Evolutionary conservation across 2,888 invertebrate genomes (phyloP), one percentile per base, ranked within the genome.

Genomic region (Caenorhabditis auriculariae): DNA sequence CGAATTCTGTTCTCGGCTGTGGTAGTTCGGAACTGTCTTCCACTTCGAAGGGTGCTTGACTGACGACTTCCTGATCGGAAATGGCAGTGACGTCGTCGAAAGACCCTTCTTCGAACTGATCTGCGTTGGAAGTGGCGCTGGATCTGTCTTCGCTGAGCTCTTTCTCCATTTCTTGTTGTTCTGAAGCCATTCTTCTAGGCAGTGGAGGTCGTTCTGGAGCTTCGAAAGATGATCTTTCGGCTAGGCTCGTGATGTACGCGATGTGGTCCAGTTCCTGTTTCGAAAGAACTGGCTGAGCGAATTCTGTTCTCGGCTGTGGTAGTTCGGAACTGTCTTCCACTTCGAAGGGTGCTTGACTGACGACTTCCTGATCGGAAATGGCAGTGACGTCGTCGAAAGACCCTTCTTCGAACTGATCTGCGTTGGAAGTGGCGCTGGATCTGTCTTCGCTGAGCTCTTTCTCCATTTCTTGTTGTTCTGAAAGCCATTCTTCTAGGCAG

Each of bases 61-160:
- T 9, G 23, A 42, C 48, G 23, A n/a, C 48, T 42, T 39, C 48
- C n/a, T n/a, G n/a, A n/a, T n/a, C n/a, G n/a, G n/a, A n/a, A n/a
- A n/a, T n/a, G n/a, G n/a, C n/a, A n/a, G n/a, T n/a, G n/a, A n/a
- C n/a, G n/a, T n/a, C n/a, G n/a, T n/a, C n/a, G n/a, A n/a, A n/a
- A n/a, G n/a, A n/a, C n/a, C n/a, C n/a, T n/a, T n/a, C n/a, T n/a
- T n/a, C n/a, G n/a, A n/a, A n/a, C n/a, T n/a, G n/a, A n/a, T n/a
- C n/a, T n/a, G n/a, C n/a, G n/a, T n/a, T n/a, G 39, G 42, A 48
- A 19, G 48, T 54, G 21, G 54, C 54, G 12, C 24, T 27, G 6
- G 54, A 54, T 21, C 38, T 4, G n/a, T 37, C 54, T 12, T 47
- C 48, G 19, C 26, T 38, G 44, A 9, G 4, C 28, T 17, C 21